Base-by-base conservation (phyloP, 1,140 invertebrate species). In the Drosophila pallidifrons region DNA sequence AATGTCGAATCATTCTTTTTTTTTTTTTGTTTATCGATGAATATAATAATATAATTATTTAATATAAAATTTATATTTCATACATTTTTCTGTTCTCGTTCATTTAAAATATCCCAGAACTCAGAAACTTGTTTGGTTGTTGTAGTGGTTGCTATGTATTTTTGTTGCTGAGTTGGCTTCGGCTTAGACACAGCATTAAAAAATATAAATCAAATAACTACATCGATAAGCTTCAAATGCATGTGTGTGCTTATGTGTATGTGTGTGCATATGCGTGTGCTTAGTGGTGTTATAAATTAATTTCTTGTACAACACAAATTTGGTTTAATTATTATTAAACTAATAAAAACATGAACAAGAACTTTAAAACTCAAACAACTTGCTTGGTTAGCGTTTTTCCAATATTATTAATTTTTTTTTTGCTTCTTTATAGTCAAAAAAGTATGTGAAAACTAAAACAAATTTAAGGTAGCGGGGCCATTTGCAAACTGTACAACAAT, bases 381-480 rank as follows among this genome's bases (percentile, higher is more conserved):
- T 79, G 75, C 75, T 73, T 63, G 58, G 73, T 75, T 75, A 75
- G 73, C 68, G 59, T 45, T 46, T 65, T 65, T 55, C 1, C 45
- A 43, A 74, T 65, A 66, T 28, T 51, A 59, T 61, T 67, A 38
- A 38, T 49, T 69, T 41, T 45, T 61, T 58, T 46, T 51, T 66
- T 43, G 20, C 59, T 52, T 71, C 49, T 70, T 63, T 38, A 47
- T 68, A 61, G 45, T 61, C 41, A 52, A 45, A 30, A 68, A 68
- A 60, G 51, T 68, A 65, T 71, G 32, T 51, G 49, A 58, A 87
- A 90, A 80, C 79, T 87, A 87, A 91, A 91, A 91, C 89, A 91
- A 91, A 91, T 91, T 91, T 81, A 87, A 83, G 89, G 79, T 91
- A 91, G 89, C 90, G 89, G 89, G 89, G 90, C 89, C 88, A 91